Percentiles rank a stretch among this genome's conserved stretches.
Evolutionary conservation across 2,113 vertebrate genomes (phyloP).

Genomic region (Strix uralensis): DNA sequence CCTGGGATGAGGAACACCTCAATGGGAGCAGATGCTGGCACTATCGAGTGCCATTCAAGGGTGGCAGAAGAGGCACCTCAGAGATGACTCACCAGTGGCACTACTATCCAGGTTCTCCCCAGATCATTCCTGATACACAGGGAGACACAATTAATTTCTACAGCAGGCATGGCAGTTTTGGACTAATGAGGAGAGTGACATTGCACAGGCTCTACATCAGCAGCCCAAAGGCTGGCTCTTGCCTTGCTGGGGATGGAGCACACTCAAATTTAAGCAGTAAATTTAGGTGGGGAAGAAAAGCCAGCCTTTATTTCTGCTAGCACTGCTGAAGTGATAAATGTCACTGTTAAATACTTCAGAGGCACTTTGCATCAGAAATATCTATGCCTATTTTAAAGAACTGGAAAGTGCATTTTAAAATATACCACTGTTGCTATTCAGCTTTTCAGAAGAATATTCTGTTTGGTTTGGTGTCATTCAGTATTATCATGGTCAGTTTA

Average conservation of each 20-base stretch:
- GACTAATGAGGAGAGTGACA: neutral
- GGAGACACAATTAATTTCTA: neutral
- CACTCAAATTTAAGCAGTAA: neutral
- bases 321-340: slow-evolving; percentile 12
- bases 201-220: fast-evolving
- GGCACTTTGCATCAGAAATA: neutral
- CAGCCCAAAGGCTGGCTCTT: neutral
- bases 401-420: neutral
- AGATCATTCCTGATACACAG: neutral
- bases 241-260: neutral
- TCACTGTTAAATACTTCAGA: neutral
- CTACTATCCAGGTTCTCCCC: neutral
- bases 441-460: neutral
- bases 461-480: slow-evolving; percentile 10
- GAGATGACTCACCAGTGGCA: neutral
- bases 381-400: neutral
- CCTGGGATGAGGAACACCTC: neutral
- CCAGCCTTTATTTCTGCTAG: neutral
- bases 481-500: neutral
- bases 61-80: neutral
- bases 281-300: neutral
- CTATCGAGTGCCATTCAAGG: neutral
- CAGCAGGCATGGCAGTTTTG: neutral
- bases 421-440: neutral
- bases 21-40: neutral